Evolutionary conservation across 2,797 vertebrate species (phyloP).

Genomic region (Oreonectes daqikongensis): DNA sequence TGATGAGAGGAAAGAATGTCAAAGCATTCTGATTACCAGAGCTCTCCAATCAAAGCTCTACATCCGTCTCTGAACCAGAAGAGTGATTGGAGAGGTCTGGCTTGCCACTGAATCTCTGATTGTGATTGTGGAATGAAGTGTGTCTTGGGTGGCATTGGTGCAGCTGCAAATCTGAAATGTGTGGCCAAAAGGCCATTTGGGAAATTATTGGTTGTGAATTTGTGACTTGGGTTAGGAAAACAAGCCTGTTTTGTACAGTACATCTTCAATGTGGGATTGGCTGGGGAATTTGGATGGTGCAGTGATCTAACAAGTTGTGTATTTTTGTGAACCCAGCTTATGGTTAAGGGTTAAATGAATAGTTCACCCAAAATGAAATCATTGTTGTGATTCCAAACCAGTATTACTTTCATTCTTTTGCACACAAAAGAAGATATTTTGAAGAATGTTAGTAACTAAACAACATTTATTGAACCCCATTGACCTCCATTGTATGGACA

Average conservation of each 20-base stretch:
- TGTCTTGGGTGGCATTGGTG: conserved; percentile 33
- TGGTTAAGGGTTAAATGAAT: neutral
- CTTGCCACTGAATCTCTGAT: conserved; percentile 62
- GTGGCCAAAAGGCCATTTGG: conserved; percentile 35
- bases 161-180: conserved; percentile 48
- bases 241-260: conserved; percentile 12
- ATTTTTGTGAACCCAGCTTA: neutral
- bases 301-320: neutral
- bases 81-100: conserved; percentile 54
- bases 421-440: too few relatives aligned
- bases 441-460: too few relatives aligned
- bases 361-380: too few relatives aligned
- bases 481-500: too few relatives aligned
- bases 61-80: conserved; percentile 28
- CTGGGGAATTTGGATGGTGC: conserved; percentile 14
- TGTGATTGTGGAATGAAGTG: conserved; percentile 61
- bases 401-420: too few relatives aligned
- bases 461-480: too few relatives aligned
- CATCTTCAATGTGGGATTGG: conserved; percentile 4
- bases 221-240: conserved; percentile 51
- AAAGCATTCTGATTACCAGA: conserved; percentile 55
- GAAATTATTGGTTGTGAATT: conserved; percentile 54
- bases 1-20: conserved; percentile 56
- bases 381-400: too few relatives aligned
- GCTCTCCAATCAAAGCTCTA: conserved; percentile 61